Base-by-base conservation (phyloP, 2,113 vertebrate species). In the Verasper variegatus region DNA sequence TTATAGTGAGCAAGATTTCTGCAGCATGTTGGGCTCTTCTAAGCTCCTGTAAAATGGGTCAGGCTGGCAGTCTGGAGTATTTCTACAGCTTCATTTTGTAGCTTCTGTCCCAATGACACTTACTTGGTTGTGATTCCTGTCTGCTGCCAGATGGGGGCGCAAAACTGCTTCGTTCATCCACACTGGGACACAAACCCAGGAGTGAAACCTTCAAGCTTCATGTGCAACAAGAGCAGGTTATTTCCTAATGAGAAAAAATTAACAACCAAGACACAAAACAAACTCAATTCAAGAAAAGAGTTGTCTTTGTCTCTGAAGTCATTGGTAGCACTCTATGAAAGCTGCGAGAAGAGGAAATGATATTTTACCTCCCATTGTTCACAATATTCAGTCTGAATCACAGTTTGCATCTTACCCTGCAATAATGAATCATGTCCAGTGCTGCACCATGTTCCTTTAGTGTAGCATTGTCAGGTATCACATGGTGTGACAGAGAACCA, bases 141-240 rank as follows among this genome's bases (percentile, higher is more conserved):
- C 0, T 0, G 0, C 20, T 17, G 37, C 91, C 90, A 82, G 72
- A 67, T 21, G 92, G 73, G 82, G 90, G 90, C 10, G 88, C 77
- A 64, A 69, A 82, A 75, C 63, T 8, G 18, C 78, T 72, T 42
- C 59, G 20, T 23, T 69, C 14, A 0, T 9, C 42, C 26, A 26
- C 23, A 15, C 7, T 17, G 7, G 12, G 47, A 47, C 24, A 52
- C 15, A 65, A 40, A 57, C 5, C 11, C 2, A 40, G 11, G 17
- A 42, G 27, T 45, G 9, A 18, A n/a, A 66, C 26, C 15, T 0
- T 35, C 27, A 52, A 14, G 15, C 17, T 40, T 17, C 4, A 51
- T 49, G 26, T 14, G 17, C 9, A 21, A 51, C 20, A 15, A 12
- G 37, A 27, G 37, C 12, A n/a, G n/a, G 6, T 13, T 17, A 51